Percentiles rank a stretch among this genome's conserved stretches.
Conservation (phyloP, 2,888 invertebrate species). For the Apamea monoglypha region DNA sequence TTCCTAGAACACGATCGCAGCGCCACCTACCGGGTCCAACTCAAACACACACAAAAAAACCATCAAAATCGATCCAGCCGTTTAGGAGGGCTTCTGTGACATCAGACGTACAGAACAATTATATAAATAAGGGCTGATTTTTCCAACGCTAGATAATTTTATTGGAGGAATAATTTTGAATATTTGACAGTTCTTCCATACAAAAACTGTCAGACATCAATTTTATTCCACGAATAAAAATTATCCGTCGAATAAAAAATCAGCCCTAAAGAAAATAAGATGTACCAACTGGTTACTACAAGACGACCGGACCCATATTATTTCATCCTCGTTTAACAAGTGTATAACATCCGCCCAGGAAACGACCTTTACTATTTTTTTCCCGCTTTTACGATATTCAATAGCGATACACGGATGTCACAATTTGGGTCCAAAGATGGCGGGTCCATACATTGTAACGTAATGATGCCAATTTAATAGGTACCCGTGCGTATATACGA, state of each 20-base stretch:
- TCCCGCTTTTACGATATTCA: conserved; percentile 40
- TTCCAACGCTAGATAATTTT: too few relatives aligned
- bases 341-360: conserved; percentile 39
- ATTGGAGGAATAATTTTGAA: too few relatives aligned
- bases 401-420: conserved; percentile 50
- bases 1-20: neutral
- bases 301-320: conserved; percentile 15
- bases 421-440: conserved; percentile 45
- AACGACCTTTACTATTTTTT: conserved; percentile 48
- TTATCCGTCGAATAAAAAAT: too few relatives aligned
- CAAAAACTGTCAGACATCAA: too few relatives aligned
- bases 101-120: neutral
- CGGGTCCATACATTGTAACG: conserved; percentile 30
- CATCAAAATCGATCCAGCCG: neutral
- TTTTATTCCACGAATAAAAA: too few relatives aligned
- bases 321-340: conserved; percentile 23
- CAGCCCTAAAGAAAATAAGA: neutral
- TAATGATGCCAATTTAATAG: conserved; percentile 44
- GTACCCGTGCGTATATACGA: conserved; percentile 8
- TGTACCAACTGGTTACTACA: neutral
- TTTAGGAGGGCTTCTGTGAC: neutral
- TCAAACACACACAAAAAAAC: neutral
- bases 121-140: neutral
- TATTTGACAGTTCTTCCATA: too few relatives aligned
- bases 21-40: neutral